phyloP scores from a whole-genome alignment of 2,113 vertebrate species.

The Pontoporia blainvillei region DNA sequence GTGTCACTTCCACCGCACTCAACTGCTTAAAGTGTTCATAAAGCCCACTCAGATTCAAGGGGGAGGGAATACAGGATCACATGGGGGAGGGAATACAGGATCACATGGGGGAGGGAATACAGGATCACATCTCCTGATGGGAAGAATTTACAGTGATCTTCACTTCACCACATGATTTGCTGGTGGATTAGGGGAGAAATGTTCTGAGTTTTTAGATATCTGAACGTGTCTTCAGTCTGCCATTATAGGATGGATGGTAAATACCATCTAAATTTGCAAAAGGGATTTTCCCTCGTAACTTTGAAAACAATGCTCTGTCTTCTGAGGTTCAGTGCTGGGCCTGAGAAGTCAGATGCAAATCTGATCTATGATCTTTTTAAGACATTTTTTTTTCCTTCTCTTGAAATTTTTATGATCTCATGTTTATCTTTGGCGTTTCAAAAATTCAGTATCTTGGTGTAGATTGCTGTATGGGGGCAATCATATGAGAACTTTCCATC shows the following conservation, averaged over 20 bases:
- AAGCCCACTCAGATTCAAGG: neutral
- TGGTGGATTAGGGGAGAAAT: neutral
- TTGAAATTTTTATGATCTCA: neutral
- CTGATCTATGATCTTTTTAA: neutral
- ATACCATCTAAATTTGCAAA: neutral
- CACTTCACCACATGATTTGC: neutral
- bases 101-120: too few species aligned
- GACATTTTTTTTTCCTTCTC: neutral
- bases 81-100: too few species aligned
- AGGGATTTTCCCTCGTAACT: neutral
- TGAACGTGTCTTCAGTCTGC: neutral
- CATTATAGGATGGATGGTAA: neutral
- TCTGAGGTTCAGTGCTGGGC: neutral
- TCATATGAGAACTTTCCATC: neutral
- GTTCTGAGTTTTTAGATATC: neutral
- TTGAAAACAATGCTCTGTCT: neutral
- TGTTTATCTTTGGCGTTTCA: neutral
- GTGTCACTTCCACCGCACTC: neutral
- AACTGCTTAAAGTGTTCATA: accelerated
- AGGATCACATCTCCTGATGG: neutral
- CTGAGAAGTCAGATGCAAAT: neutral
- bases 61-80: neutral
- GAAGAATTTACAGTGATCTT: neutral
- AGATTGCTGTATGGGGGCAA: neutral
- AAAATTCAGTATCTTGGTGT: neutral